Base-by-base conservation (phyloP, 64 coral and sea anemone species). In the Porites lutea region DNA sequence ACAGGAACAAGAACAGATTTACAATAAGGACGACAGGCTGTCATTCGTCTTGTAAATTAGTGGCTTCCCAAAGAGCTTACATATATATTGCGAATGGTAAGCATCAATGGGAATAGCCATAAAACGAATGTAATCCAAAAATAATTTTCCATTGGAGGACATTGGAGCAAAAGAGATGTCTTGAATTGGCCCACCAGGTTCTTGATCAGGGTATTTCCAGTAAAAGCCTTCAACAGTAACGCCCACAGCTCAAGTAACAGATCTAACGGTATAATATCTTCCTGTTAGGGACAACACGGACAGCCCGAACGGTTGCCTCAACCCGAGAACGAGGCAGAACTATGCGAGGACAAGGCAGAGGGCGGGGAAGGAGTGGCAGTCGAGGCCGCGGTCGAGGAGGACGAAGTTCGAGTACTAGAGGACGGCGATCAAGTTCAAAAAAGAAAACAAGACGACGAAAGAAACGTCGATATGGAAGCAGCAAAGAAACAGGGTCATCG, bases 271-370 rank as follows among this genome's bases (percentile, higher is more conserved):
- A 12, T 76, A 5, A 20, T 23, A 19, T 23, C 7, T 84, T 74
- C 27, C 15, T 58, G 62, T 91, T 13, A 77, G 82, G 19, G 13
- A 47, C 75, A n/a, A 22, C 86, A 6, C 11, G 47, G 45, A 72
- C 81, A 58, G 93, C 93, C 52, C 73, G 93, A 52, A 95, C 93
- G 37, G 93, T 91, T 13, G 93, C 93, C 75, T 95, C 93, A 6
- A 74, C 74, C 8, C 82, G 88, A 49, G 67, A 78, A 48, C 70
- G 81, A 78, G 71, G 70, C 71, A 62, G 60, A 83, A 51, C 69
- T 52, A 2, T 15, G 15, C 69, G 71, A 21, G 70, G 87, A 77
- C 72, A 59, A 66, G 44, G 64, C 2, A 12, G 82, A n/a, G 82
- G 16, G 14, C 82, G 91, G 15, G 83, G 86, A 43, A 89, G 87